These are phyloP conservation scores for Turritopsis rubra DNA, from an alignment of 30 jellyfish, hydroid and myxozoan species.

Conservation along the genomic window DNA sequence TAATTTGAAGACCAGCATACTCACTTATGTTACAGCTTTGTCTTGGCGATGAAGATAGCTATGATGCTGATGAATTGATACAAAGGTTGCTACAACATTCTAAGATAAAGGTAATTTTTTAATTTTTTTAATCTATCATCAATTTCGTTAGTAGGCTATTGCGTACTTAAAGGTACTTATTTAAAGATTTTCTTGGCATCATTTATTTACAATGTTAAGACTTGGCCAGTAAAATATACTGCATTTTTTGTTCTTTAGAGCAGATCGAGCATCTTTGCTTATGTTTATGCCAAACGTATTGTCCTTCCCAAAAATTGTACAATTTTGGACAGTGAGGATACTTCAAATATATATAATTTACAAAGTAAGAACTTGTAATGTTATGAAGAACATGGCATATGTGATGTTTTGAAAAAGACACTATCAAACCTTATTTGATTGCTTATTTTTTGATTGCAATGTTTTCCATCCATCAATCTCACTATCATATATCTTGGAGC, in stretches of 20 bases:
- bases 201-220: no score
- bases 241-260: slow-evolving; percentile 26
- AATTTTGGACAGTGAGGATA: slow-evolving; percentile 25
- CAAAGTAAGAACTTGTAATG: slow-evolving; percentile 42
- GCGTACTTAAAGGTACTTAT: no score
- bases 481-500: not conserved
- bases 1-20: not conserved
- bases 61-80: slow-evolving; percentile 62
- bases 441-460: not conserved
- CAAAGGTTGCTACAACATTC: slow-evolving; percentile 35
- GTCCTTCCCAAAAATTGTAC: slow-evolving; percentile 44
- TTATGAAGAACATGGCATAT: no score
- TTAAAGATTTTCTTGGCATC: no score
- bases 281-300: slow-evolving; percentile 34
- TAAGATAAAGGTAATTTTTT: slow-evolving; percentile 31
- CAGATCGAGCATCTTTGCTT: slow-evolving; percentile 40
- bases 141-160: no score
- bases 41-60: slow-evolving; percentile 49
- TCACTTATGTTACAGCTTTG: slow-evolving; percentile 32
- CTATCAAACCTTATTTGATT: no score
- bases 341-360: slow-evolving; percentile 48
- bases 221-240: no score
- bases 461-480: not conserved
- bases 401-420: no score
- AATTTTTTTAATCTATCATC: not conserved